Conservation (phyloP, 2,113 vertebrate genomes). For the Neotoma lepida region DNA sequence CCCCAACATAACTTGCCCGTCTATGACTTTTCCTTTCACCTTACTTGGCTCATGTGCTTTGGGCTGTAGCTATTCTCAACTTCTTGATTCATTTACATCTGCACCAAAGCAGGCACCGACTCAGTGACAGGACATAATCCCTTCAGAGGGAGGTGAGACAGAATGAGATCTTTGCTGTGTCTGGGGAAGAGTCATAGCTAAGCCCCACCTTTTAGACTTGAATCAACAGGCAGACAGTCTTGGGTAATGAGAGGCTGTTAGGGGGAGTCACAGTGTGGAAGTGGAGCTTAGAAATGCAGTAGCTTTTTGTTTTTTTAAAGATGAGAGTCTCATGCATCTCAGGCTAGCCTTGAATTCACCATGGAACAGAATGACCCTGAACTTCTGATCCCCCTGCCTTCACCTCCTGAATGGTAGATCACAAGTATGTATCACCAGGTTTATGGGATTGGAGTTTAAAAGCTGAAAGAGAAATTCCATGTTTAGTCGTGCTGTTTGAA, state of each 20-base stretch:
- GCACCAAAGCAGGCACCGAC: not conserved
- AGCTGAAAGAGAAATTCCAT: not conserved
- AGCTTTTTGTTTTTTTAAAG: not conserved
- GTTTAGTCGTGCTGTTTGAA: not conserved
- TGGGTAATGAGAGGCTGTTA: not conserved
- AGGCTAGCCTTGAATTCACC: not conserved
- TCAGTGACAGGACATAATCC: not conserved
- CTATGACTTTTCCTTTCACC: not conserved
- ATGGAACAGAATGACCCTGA: not conserved
- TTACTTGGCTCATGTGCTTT: not conserved
- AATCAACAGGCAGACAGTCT: not conserved
- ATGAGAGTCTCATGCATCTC: not conserved
- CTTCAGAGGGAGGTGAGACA: not conserved
- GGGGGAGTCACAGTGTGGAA: not conserved
- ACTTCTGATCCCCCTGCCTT: not conserved
- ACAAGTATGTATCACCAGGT: not conserved
- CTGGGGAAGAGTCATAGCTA: not conserved
- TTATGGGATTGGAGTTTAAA: not conserved
- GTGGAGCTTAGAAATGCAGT: not conserved
- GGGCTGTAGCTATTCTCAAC: not conserved
- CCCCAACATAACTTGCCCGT: not conserved
- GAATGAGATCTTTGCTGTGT: not conserved
- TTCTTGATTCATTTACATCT: not conserved
- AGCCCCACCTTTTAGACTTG: not conserved
- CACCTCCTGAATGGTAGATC: not conserved